Base-by-base conservation (phyloP, 2,888 invertebrate genomes). In the Blastobasis adustella region DNA sequence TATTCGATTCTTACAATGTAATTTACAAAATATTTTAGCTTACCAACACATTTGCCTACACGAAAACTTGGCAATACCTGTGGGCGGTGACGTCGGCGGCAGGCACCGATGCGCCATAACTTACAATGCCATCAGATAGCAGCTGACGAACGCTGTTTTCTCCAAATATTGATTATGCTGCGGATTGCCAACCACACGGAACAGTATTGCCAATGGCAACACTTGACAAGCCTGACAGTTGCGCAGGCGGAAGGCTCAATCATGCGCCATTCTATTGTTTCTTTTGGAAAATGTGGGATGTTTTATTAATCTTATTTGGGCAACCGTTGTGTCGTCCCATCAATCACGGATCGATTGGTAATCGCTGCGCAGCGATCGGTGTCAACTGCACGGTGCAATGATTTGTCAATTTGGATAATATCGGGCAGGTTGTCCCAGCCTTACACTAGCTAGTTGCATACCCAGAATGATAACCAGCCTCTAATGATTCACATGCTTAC, bases 101-200 rank as follows among this genome's bases (percentile, higher is more conserved):
- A 76, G 81, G 79, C 63, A 84, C 83, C 74, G 67, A 66, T 67
- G 66, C 67, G 67, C 67, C 69, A 71, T 73, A 71, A 73, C 71
- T 76, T 66, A 76, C 73, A 73, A 73, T 75, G 69, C 73, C 77
- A 78, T 79, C 79, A 66, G 76, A 78, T 79, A 77, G 76, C 65
- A 8, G 40, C 40, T 40, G 40, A 6, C 6, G 6, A 9, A 8
- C 42, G 42, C 42, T 42, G 42, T 42, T 8, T 5, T 40, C 41
- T 40, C 41, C 41, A 9, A 23, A 23, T 23, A 23, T 9, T 40
- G 9, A 8, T 40, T 9, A 9, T n/a, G 5, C 42, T 42, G 41
- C 45, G 41, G 50, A 48, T 47, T 52, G 48, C 45, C 48, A 45
- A 49, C 50, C 53, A 50, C 54, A 54, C 51, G 54, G 54, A 54